A percentile compares a stretch with the other conserved stretches of the same genome.
Evolutionary conservation across 1,140 invertebrate genomes (phyloP).

Genomic region (Hetaerina americana): DNA sequence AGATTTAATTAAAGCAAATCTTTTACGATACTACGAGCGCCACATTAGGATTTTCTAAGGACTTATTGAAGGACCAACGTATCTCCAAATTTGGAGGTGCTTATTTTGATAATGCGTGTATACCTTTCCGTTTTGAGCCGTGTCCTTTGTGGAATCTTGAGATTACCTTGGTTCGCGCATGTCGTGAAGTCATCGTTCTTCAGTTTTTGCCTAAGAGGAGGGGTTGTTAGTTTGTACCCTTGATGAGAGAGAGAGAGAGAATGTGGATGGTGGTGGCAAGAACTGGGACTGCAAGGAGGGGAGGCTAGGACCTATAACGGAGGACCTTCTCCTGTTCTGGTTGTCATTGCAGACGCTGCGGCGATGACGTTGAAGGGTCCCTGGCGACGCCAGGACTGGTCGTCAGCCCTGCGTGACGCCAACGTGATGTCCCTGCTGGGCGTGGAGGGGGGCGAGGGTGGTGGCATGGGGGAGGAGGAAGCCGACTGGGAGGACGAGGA

Average conservation of each 20-base stretch:
- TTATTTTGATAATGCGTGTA: no score
- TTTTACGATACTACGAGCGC: no score
- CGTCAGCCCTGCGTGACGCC: neutral
- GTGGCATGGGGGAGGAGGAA: neutral
- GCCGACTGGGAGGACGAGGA: neutral
- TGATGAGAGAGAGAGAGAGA: neutral
- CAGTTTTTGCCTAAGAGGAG: no score
- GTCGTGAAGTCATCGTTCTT: no score
- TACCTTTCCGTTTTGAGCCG: no score
- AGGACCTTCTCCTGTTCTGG: neutral
- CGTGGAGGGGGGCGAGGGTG: neutral
- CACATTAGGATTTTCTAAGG: no score
- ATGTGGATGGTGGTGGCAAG: neutral
- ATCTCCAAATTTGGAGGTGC: no score
- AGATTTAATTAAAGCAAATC: no score
- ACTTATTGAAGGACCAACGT: no score
- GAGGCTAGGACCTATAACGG: neutral
- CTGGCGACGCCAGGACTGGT: neutral
- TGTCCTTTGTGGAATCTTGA: no score
- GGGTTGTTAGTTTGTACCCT: neutral
- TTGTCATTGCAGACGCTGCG: neutral
- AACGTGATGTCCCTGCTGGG: neutral
- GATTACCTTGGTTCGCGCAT: no score
- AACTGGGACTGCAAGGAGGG: neutral
- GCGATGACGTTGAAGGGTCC: neutral